These are phyloP conservation scores for Platycercus adscitus DNA, from an alignment of 2,113 vertebrate species.

Conservation along the genomic window DNA sequence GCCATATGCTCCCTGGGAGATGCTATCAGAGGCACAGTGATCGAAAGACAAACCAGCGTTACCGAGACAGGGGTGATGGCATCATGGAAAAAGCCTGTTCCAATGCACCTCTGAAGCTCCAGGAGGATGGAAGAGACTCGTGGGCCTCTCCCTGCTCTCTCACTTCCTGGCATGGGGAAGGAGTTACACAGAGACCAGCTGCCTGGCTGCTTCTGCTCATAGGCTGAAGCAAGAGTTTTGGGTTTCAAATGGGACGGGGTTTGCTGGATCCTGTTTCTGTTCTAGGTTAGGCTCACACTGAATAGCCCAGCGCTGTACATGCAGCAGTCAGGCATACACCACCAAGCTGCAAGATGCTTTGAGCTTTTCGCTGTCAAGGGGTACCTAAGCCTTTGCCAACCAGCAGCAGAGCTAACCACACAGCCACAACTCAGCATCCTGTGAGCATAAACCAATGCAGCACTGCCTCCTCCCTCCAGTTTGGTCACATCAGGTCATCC, in stretches of 20 bases:
- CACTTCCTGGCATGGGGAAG: not conserved
- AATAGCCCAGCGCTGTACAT: not conserved
- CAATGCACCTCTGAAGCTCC: not conserved
- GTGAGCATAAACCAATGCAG: not conserved
- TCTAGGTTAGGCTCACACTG: not conserved
- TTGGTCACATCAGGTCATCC: not conserved
- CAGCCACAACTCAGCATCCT: not conserved
- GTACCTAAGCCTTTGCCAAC: not conserved
- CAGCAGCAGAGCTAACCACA: not conserved
- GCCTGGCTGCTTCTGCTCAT: not conserved
- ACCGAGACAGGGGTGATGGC: not conserved
- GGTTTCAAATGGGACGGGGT: not conserved
- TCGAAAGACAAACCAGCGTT: not conserved
- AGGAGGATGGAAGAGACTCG: not conserved
- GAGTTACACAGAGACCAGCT: slow-evolving; percentile 50
- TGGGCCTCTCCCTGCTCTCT: not conserved
- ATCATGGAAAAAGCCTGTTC: slow-evolving; percentile 18
- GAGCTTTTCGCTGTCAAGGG: not conserved
- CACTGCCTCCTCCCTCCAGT: not conserved
- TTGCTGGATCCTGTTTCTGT: not conserved
- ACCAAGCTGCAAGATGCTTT: not conserved
- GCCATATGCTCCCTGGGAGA: not conserved
- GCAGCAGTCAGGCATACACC: not conserved
- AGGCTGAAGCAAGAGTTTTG: slow-evolving; percentile 3
- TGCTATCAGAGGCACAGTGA: not conserved